Base-by-base conservation (phyloP, 2,113 vertebrate species). In the Xenus cinereus region DNA sequence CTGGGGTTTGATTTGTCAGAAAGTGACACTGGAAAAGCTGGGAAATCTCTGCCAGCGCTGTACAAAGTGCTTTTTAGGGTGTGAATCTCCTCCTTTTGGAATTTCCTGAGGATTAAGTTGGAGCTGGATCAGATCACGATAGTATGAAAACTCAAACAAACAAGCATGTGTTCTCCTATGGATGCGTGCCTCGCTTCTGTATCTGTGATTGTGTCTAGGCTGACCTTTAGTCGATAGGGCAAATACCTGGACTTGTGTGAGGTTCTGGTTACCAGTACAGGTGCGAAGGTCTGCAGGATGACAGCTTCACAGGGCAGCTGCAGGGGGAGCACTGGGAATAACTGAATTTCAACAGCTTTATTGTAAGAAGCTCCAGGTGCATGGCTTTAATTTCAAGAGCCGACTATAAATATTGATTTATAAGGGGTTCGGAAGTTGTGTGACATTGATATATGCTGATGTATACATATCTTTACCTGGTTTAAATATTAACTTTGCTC, bases 151-250 rank as follows among this genome's bases (percentile, higher is more conserved):
- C 51, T 59, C 1, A 19, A 59, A 96, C 85, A 93, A 86, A 24
- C 62, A 87, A 76, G 64, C 37, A 4, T 67, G 72, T 64, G 74
- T 89, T 95, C 80, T 74, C n/a, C 1, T 4, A 20, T 30, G 12
- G 16, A 22, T 82, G 39, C 0, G 1, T 69, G 71, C 75, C 48
- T 69, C 5, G 0, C 37, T 46, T 59, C 64, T 66, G 59, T 83
- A 3, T 54, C 86, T 92, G 30, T 28, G 74, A 45, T 54, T 79
- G 89, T 94, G 89, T 80, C 53, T 79, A 46, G 57, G 63, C 62
- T 96, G 96, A 97, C 89, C 93, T 92, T 87, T 67, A 77, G 79
- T 72, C 75, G 30, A 81, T 59, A 92, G 93, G 95, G 89, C 93
- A 97, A 94, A 98, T 89, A 92, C 80, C 91, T 68, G 87, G 84